Base-by-base conservation (phyloP, 2,888 invertebrate genomes). In the Ichneumon xanthorius region DNA sequence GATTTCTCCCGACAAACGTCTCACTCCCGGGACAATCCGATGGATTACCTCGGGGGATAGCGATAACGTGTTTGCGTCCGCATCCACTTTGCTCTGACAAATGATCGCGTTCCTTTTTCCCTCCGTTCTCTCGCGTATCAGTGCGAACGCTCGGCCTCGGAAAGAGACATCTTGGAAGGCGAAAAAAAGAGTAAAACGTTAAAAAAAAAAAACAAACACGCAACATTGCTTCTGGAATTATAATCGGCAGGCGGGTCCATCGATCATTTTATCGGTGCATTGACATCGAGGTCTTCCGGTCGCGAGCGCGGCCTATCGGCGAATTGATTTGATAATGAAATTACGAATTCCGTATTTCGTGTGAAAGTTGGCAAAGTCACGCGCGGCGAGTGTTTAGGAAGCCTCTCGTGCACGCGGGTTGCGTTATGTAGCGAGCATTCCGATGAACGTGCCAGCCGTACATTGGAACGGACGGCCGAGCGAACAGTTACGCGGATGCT, bases 71-170 rank as follows among this genome's bases (percentile, higher is more conserved):
- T 89, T 90, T 89, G 88, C 89, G 88, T 90, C 89, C 89, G 89
- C 90, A 89, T 91, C 91, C 89, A 91, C 90, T 91, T 91, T 90
- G 84, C 73, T 71, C 88, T 91, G 91, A 91, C 91, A 91, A 91
- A 91, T 90, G 90, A 89, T 89, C 89, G 79, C 78, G 88, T 86
- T 65, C 55, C 61, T 65, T 72, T 55, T 85, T 50, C 63, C n/a
- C 40, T 70, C 16, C 6, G 26, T 63, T 81, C 45, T 26, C 61
- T 33, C 16, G 4, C 37, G 58, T 37, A 33, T 50, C 33, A 19
- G 68, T 33, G 50, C 55, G 70, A 71, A 82, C 61, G 67, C 72
- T 76, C 53, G 19, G 53, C 45, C 37, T 26, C 50, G 19, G 16
- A 37, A 71, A 63, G 14, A 11, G 14, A 58, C 16, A 30, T 40